phyloP scores from a whole-genome alignment of 2,797 vertebrate genomes.

The Myotis findleyi region DNA sequence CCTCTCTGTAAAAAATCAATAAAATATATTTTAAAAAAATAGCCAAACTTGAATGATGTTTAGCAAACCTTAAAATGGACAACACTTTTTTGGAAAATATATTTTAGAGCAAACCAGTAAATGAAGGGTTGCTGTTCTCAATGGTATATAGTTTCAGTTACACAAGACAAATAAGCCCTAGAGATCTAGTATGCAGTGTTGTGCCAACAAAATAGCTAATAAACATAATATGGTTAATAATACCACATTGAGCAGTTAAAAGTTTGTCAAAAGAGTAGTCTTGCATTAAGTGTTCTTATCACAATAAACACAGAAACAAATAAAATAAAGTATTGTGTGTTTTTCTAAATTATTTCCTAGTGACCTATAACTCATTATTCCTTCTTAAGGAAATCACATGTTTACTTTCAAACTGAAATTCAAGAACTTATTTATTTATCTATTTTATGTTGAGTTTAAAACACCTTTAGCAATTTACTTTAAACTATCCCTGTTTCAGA shows the following conservation, averaged over 20 bases:
- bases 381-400: neutral
- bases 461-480: neutral
- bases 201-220: neutral
- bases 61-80: neutral
- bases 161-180: neutral
- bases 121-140: neutral
- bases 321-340: neutral
- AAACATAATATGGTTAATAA: neutral
- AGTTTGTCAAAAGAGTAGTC: neutral
- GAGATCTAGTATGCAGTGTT: neutral
- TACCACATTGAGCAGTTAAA: neutral
- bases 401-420: slow-evolving; percentile 10
- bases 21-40: neutral
- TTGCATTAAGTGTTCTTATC: neutral
- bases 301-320: neutral
- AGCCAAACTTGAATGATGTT: neutral
- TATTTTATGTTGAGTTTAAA: neutral
- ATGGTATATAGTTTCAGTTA: neutral
- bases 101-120: neutral
- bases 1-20: too few relatives aligned
- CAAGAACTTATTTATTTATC: neutral
- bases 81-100: neutral
- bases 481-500: neutral
- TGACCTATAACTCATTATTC: neutral
- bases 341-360: neutral